These are phyloP conservation scores for Agrochola litura DNA, from an alignment of 2,888 invertebrate genomes.

Conservation along the genomic window DNA sequence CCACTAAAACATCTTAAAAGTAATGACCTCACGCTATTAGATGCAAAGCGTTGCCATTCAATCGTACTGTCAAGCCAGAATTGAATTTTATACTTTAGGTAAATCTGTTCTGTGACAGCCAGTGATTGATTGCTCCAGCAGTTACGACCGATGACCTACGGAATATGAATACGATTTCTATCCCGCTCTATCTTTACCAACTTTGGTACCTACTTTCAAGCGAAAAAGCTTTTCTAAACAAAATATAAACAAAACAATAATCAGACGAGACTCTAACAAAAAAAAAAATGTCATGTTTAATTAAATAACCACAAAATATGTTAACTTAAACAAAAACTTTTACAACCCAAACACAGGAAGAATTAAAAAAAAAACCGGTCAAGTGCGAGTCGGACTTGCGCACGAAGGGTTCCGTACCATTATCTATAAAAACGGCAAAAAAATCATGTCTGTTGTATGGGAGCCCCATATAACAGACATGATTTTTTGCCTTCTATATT, in stretches of 20 bases:
- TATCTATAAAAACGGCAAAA: no score
- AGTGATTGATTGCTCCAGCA: conserved; percentile 68
- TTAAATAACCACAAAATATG: conserved; percentile 5
- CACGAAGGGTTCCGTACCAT: no score
- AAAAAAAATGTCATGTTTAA: conserved; percentile 20
- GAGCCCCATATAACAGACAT: no score
- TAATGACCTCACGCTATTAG: conserved; percentile 1
- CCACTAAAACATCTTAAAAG: background rate
- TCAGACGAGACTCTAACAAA: background rate
- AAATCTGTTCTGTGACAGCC: conserved; percentile 64
- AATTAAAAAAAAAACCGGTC: background rate
- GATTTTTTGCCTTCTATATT: no score
- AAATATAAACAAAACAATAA: conserved; percentile 10
- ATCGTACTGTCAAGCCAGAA: conserved; percentile 67
- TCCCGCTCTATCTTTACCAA: conserved; percentile 11
- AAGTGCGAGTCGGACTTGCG: no score
- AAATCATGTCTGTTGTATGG: no score
- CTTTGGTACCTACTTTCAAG: background rate
- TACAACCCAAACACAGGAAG: background rate
- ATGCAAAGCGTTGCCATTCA: conserved; percentile 44
- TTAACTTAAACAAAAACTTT: conserved; percentile 23
- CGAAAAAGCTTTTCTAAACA: no score
- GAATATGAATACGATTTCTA: conserved; percentile 47
- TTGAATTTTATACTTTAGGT: conserved; percentile 72
- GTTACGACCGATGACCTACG: conserved; percentile 63